Conservation (phyloP, 1,140 invertebrate genomes). For the Delia radicum region DNA sequence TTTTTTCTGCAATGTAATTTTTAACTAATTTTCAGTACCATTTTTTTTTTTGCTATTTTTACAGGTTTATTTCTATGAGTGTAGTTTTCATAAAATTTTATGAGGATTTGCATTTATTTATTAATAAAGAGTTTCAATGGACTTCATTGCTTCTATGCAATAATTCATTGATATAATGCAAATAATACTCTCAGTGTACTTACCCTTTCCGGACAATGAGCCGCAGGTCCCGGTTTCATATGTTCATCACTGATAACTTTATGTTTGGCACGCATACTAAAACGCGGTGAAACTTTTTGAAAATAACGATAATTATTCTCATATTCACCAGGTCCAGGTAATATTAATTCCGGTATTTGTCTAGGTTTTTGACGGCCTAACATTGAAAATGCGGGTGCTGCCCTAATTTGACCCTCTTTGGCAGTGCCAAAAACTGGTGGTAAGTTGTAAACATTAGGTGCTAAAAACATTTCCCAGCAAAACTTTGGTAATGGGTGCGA, state of each 20-base stretch:
- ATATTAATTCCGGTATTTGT: constrained; percentile 35
- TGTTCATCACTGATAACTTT: constrained; percentile 72
- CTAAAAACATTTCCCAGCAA: no score
- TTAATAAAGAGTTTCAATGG: no score
- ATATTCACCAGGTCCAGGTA: constrained; percentile 59
- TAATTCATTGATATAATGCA: no score
- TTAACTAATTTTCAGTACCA: no score
- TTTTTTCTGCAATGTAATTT: no score
- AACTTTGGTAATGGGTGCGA: no score
- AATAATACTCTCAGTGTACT: no score
- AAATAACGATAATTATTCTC: constrained; percentile 64
- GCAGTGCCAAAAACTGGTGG: constrained; percentile 72
- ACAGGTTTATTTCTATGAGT: no score
- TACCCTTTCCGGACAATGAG: constrained; percentile 91
- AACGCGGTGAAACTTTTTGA: constrained; percentile 75
- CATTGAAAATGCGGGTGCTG: constrained; percentile 70
- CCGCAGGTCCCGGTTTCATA: constrained; percentile 83
- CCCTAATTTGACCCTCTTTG: constrained; percentile 52
- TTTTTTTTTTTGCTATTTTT: no score
- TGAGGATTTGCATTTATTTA: no score
- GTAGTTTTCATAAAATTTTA: no score
- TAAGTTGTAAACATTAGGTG: constrained; percentile 85
- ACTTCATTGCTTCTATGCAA: no score
- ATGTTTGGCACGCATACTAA: constrained; percentile 79
- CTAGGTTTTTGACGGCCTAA: constrained; percentile 65